Evolutionary conservation across 2,113 vertebrate genomes (phyloP).

Genomic region (Phainopepla nitens): DNA sequence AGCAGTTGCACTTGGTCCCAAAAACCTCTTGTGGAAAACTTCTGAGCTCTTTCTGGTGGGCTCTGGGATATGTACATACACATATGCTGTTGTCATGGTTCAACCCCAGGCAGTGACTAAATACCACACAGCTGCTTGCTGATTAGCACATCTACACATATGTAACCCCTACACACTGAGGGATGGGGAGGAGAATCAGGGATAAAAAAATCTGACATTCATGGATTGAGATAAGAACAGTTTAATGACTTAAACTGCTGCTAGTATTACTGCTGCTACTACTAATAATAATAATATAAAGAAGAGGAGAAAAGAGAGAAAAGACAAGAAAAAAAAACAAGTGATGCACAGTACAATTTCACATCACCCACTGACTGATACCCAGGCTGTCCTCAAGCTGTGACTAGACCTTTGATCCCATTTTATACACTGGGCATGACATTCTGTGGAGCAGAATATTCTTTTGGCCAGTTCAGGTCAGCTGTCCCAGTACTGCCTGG

Average conservation of each 20-base stretch:
- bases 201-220: neutral
- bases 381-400: neutral
- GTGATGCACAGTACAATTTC: rapidly evolving
- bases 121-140: neutral
- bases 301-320: neutral
- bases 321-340: neutral
- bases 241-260: neutral
- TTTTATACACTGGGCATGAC: neutral
- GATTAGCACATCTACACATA: too few species aligned
- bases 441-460: neutral
- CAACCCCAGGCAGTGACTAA: neutral
- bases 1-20: neutral
- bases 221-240: neutral
- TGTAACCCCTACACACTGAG: rapidly evolving
- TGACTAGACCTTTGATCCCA: rapidly evolving
- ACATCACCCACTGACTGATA: neutral
- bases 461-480: neutral
- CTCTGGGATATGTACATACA: neutral
- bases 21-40: neutral
- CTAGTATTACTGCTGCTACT: neutral
- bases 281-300: neutral
- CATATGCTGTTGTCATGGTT: neutral
- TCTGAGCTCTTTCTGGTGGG: neutral
- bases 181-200: neutral
- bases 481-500: neutral